These are phyloP conservation scores for Sorex fumeus DNA, from an alignment of 2,113 vertebrate species.

Conservation along the genomic window DNA sequence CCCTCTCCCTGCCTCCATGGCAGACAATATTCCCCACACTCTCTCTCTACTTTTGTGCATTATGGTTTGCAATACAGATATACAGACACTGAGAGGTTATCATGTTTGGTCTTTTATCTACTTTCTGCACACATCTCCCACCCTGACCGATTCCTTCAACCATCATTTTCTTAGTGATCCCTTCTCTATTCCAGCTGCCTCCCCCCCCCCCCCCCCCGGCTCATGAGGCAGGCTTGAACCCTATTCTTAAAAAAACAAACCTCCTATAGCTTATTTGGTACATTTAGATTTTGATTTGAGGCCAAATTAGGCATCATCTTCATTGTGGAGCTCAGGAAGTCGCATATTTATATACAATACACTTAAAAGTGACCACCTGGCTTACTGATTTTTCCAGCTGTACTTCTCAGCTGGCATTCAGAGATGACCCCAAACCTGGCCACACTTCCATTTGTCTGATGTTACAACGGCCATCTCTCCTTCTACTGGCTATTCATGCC, in stretches of 20 bases:
- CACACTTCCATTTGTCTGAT: not conserved
- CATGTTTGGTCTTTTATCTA: too few species aligned
- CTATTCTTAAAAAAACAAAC: constrained; percentile 54
- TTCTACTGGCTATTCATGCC: not conserved
- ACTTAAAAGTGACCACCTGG: not conserved
- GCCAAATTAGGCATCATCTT: constrained; percentile 40
- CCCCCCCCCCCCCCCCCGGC: too few species aligned
- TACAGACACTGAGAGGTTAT: too few species aligned
- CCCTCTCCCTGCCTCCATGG: too few species aligned
- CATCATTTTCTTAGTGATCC: too few species aligned
- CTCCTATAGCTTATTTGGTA: not conserved
- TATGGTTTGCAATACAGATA: too few species aligned
- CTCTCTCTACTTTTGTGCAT: too few species aligned
- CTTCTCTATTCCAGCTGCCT: too few species aligned
- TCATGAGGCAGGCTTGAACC: not conserved
- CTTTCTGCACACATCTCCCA: too few species aligned
- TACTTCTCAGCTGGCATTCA: not conserved
- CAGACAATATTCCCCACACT: too few species aligned
- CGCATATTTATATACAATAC: not conserved
- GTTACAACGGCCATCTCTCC: not conserved
- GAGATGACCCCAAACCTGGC: not conserved
- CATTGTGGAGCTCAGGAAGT: constrained; percentile 31
- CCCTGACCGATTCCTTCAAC: too few species aligned
- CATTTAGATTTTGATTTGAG: not conserved
- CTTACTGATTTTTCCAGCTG: not conserved